Evolutionary conservation across 1,140 invertebrate species (phyloP).

Genomic region (Xylocopa sonorina): DNA sequence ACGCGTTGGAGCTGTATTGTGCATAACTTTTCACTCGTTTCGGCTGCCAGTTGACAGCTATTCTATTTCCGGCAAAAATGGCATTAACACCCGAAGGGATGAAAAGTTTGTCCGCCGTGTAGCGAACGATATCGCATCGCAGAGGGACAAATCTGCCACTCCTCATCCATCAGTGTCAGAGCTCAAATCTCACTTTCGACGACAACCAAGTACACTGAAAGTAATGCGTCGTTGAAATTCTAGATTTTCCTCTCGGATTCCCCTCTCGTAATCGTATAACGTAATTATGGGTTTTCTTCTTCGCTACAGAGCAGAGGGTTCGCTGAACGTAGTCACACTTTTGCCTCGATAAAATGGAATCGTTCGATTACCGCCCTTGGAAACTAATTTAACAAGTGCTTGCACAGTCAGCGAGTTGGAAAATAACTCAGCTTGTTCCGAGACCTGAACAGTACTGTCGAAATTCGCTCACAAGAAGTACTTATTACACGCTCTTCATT

Average conservation of each 20-base stretch:
- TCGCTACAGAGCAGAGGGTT: not conserved
- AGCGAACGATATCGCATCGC: too few relatives aligned
- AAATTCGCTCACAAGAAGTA: too few relatives aligned
- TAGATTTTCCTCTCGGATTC: not conserved
- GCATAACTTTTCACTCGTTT: too few relatives aligned
- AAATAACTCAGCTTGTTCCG: not conserved
- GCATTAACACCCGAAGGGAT: too few relatives aligned
- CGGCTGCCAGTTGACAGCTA: too few relatives aligned
- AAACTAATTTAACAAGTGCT: not conserved
- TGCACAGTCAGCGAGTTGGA: not conserved
- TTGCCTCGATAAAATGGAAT: not conserved
- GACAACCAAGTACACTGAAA: not conserved
- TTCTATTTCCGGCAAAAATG: too few relatives aligned
- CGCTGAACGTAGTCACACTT: not conserved
- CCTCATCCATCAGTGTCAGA: conserved; percentile 9
- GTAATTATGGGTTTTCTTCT: too few relatives aligned
- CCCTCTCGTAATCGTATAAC: not conserved
- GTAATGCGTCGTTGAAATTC: not conserved
- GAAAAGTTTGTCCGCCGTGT: not conserved
- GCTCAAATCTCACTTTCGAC: not conserved
- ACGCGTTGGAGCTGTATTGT: too few relatives aligned
- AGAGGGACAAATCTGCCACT: not conserved
- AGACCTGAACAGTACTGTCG: not conserved
- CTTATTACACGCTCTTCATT: not conserved
- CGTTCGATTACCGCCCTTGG: not conserved